phyloP scores from a whole-genome alignment of 1,140 invertebrate species.

The Coelopa frigida region DNA sequence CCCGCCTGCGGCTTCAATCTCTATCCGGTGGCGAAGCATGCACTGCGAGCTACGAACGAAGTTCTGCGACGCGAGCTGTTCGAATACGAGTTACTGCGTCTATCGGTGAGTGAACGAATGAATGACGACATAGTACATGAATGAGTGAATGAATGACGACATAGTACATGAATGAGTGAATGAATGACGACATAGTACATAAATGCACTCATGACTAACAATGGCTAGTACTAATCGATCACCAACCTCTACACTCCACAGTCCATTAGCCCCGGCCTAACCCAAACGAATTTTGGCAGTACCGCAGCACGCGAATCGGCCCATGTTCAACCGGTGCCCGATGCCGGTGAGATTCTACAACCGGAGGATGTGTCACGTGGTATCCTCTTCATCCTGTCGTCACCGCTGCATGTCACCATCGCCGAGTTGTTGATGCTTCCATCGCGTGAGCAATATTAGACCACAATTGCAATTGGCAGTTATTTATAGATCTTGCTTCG shows the following conservation, averaged over 20 bases:
- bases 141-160: too few species aligned
- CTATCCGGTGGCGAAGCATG: conserved; percentile 64
- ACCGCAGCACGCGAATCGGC: neutral
- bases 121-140: too few species aligned
- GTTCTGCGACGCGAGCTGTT: conserved; percentile 56
- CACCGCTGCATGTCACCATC: conserved; percentile 16
- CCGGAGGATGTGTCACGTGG: conserved; percentile 15
- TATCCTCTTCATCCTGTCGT: conserved; percentile 14
- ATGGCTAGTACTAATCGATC: neutral
- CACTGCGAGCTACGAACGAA: conserved; percentile 57
- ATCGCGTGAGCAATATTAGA: conserved; percentile 13
- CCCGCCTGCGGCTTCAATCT: conserved; percentile 37
- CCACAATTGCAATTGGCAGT: too few species aligned
- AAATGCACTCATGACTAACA: too few species aligned
- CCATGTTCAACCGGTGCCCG: neutral
- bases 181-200: too few species aligned
- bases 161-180: too few species aligned
- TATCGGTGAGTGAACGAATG: conserved; percentile 20
- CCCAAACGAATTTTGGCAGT: conserved; percentile 43
- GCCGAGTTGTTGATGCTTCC: conserved; percentile 15
- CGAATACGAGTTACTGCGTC: conserved; percentile 43
- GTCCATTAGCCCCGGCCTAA: conserved; percentile 53
- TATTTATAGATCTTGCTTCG: too few species aligned
- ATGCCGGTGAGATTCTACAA: conserved; percentile 8
- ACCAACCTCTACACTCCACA: conserved; percentile 18